Conservation (phyloP, 2,113 vertebrate species). For the Mus pahari region DNA sequence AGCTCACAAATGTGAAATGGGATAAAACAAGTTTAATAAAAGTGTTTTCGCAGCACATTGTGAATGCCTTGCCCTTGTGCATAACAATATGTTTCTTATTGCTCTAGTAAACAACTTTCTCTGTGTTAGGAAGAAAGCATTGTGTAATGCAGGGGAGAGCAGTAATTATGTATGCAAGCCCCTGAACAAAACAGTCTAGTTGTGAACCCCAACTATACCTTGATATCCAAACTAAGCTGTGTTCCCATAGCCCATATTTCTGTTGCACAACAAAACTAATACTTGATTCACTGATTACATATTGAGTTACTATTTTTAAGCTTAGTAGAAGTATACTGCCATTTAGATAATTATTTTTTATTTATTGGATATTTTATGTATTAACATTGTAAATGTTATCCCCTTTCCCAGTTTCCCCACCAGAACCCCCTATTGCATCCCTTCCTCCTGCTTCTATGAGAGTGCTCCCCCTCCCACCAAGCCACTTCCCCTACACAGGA, state of each 20-base stretch:
- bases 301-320: slow-evolving; percentile 9
- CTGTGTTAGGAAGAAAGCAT: background rate
- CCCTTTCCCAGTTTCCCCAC: too few relatives aligned
- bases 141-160: background rate
- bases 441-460: too few relatives aligned
- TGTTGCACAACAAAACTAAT: background rate
- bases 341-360: background rate
- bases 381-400: too few relatives aligned
- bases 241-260: background rate
- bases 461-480: too few relatives aligned
- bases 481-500: too few relatives aligned
- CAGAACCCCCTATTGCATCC: too few relatives aligned
- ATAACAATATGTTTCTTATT: background rate
- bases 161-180: background rate
- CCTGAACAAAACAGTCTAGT: background rate
- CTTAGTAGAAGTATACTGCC: background rate
- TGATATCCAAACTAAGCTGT: background rate
- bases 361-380: too few relatives aligned
- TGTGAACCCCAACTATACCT: background rate
- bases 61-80: background rate
- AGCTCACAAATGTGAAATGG: background rate
- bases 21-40: background rate
- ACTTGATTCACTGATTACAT: background rate
- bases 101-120: background rate
- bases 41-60: background rate